phyloP scores from a whole-genome alignment of 2,113 vertebrate genomes.

The Acinonyx jubatus region DNA sequence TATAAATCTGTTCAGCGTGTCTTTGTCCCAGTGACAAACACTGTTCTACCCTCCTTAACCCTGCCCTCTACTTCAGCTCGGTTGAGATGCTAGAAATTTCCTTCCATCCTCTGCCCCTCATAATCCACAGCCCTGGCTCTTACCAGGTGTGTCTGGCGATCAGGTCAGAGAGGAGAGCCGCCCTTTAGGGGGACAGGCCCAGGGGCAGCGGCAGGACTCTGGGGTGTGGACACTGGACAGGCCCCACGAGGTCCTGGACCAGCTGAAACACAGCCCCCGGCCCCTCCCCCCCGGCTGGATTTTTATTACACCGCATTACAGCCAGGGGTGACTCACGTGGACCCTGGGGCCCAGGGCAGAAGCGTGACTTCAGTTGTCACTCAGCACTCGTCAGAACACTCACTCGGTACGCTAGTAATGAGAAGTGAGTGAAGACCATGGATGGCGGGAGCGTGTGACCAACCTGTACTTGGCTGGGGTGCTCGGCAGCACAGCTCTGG shows the following conservation, averaged over 20 bases:
- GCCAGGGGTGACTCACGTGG: neutral
- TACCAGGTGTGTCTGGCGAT: neutral
- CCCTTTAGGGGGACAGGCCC: neutral
- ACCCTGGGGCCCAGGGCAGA: neutral
- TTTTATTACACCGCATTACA: neutral
- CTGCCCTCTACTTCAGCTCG: neutral
- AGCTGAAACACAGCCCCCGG: rapidly evolving
- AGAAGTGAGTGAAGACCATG: neutral
- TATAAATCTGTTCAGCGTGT: constrained; percentile 8
- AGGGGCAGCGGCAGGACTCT: neutral
- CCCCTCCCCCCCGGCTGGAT: neutral
- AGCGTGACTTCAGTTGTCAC: neutral
- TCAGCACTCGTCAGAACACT: neutral
- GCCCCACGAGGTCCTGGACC: neutral
- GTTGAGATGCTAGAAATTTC: neutral
- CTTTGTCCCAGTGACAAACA: constrained; percentile 23
- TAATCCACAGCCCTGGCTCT: neutral
- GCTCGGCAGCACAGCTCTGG: neutral
- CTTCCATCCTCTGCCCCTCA: neutral
- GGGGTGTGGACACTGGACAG: neutral
- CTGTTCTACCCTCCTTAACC: neutral
- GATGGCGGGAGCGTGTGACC: neutral
- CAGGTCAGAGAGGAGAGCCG: neutral
- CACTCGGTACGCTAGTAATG: neutral
- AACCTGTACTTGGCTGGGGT: neutral